These are phyloP conservation scores for Drosophila obscura DNA, from an alignment of 1,140 invertebrate species.

Conservation along the genomic window DNA sequence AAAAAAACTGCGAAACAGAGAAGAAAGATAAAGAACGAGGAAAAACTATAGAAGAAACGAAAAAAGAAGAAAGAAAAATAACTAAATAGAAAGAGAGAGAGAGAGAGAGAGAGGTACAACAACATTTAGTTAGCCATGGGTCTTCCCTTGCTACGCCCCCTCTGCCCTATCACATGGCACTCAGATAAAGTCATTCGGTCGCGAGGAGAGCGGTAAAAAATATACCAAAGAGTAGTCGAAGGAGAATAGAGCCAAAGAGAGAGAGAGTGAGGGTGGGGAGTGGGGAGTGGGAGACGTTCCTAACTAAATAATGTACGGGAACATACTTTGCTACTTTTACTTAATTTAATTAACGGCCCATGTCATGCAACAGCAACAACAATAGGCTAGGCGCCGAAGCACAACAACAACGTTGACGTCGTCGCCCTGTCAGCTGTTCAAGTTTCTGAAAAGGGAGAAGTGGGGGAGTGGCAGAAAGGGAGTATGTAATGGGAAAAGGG, in stretches of 20 bases:
- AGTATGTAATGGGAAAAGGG: too few relatives aligned
- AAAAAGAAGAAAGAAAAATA: too few relatives aligned
- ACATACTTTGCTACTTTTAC: constrained; percentile 80
- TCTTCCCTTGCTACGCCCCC: constrained; percentile 2
- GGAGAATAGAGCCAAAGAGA: background rate
- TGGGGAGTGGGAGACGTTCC: background rate
- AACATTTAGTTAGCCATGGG: too few relatives aligned
- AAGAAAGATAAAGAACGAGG: too few relatives aligned
- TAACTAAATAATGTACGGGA: constrained; percentile 65
- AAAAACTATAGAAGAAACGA: too few relatives aligned
- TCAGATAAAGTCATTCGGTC: constrained; percentile 50
- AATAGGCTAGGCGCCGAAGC: background rate
- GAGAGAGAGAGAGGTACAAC: too few relatives aligned
- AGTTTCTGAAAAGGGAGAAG: constrained; percentile 45
- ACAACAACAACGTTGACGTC: constrained; percentile 19
- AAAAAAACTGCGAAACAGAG: too few relatives aligned
- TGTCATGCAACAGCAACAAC: constrained; percentile 41
- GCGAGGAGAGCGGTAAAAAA: constrained; percentile 4
- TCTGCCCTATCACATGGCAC: constrained; percentile 19
- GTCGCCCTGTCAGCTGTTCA: constrained; percentile 72
- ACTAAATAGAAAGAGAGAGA: too few relatives aligned
- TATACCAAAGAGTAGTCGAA: background rate
- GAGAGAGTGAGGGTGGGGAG: background rate
- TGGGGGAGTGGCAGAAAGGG: too few relatives aligned
- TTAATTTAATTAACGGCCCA: constrained; percentile 80